phyloP scores from a whole-genome alignment of 2,113 vertebrate species.

The Rhombomys opimus region DNA sequence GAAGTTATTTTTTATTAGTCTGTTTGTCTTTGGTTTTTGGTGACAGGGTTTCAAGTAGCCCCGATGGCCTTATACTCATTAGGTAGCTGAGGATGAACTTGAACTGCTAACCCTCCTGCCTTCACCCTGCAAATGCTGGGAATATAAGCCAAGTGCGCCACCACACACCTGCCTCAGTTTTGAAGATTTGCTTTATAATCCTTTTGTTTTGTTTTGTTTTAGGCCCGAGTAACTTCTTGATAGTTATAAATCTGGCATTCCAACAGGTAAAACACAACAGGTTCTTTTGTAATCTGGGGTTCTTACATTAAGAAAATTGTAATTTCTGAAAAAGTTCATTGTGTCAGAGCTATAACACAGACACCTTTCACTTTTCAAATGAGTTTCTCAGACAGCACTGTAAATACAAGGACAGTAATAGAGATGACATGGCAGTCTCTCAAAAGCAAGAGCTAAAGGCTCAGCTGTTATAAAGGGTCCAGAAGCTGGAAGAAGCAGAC shows the following conservation, averaged over 20 bases:
- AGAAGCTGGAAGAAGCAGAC: conserved; percentile 39
- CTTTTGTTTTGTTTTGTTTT: conserved; percentile 55
- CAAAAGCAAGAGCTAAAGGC: conserved; percentile 43
- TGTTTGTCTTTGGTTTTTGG: not conserved
- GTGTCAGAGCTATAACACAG: conserved; percentile 34
- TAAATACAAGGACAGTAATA: conserved; percentile 62
- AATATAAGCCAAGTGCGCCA: not conserved
- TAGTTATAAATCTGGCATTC: conserved; percentile 40
- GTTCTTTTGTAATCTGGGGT: conserved; percentile 32
- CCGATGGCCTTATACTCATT: not conserved
- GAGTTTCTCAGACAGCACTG: conserved; percentile 25
- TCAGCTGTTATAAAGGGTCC: conserved; percentile 27
- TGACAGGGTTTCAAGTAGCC: not conserved
- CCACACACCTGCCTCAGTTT: not conserved
- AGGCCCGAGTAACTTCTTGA: conserved; percentile 49
- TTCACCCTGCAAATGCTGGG: not conserved
- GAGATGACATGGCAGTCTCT: conserved; percentile 36
- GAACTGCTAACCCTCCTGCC: not conserved
- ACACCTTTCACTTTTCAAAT: conserved; percentile 53
- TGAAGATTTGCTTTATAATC: not conserved
- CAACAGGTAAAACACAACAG: not conserved
- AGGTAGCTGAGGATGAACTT: not conserved
- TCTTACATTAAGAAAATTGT: conserved; percentile 43
- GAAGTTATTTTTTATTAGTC: not conserved
- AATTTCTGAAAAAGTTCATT: conserved; percentile 62